Evolutionary conservation across 1,140 invertebrate genomes (phyloP).

Genomic region (Trypoxylus dichotomus): DNA sequence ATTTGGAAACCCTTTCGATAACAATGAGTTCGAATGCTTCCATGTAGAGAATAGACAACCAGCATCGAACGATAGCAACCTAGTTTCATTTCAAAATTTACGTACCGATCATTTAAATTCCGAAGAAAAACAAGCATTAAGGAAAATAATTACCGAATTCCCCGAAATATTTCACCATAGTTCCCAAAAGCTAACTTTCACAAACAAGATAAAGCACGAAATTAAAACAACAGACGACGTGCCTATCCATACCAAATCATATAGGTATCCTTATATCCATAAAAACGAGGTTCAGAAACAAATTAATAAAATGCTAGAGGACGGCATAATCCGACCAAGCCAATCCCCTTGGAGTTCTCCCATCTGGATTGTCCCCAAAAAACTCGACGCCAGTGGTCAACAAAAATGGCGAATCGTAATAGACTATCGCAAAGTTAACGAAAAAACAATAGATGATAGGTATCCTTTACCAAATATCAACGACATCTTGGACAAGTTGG

Average conservation of each 20-base stretch:
- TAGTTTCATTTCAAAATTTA: neutral
- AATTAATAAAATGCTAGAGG: no score
- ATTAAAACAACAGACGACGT: slow-evolving; percentile 28
- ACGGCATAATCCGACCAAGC: no score
- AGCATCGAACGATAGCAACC: neutral
- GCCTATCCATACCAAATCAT: slow-evolving; percentile 39
- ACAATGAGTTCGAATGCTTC: neutral
- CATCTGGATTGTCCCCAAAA: slow-evolving; percentile 47
- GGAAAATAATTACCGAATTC: neutral
- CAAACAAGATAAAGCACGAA: neutral
- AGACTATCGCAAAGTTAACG: slow-evolving; percentile 51
- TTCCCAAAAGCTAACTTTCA: no score
- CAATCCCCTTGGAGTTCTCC: slow-evolving; percentile 40
- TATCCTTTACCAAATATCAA: slow-evolving; percentile 59
- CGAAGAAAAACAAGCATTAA: neutral
- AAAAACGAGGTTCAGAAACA: slow-evolving; percentile 44
- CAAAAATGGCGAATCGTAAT: slow-evolving; percentile 50
- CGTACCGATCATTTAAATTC: neutral
- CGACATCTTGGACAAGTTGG: slow-evolving; percentile 54
- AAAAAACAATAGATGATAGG: slow-evolving; percentile 45
- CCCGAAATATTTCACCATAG: no score
- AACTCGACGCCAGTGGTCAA: slow-evolving; percentile 40
- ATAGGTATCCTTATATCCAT: slow-evolving; percentile 44
- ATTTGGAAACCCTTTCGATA: no score
- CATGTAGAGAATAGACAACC: neutral